These are phyloP conservation scores for Strix uralensis DNA, from an alignment of 2,113 vertebrate species.

Conservation along the genomic window DNA sequence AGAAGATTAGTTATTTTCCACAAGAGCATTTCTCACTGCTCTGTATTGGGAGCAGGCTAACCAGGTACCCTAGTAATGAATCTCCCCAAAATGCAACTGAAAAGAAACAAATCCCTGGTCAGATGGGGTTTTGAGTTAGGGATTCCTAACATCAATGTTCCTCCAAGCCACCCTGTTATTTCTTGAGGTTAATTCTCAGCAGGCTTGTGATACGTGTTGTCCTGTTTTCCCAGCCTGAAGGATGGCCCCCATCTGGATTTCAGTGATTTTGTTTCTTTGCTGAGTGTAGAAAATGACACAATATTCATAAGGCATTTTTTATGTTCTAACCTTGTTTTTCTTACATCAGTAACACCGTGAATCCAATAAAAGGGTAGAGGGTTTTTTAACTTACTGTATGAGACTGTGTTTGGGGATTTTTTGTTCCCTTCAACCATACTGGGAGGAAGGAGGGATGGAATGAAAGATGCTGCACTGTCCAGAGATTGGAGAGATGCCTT, in stretches of 20 bases:
- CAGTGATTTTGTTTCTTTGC: not conserved
- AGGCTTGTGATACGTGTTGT: not conserved
- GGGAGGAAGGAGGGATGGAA: not conserved
- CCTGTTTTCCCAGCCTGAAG: not conserved
- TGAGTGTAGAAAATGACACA: not conserved
- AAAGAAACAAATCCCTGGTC: not conserved
- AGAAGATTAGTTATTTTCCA: not conserved
- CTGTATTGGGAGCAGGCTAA: not conserved
- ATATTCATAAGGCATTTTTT: not conserved
- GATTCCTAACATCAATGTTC: not conserved
- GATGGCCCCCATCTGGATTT: not conserved
- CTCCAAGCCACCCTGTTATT: not conserved
- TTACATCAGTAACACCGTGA: not conserved
- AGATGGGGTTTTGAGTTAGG: not conserved
- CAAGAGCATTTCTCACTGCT: not conserved
- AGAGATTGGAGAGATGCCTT: not conserved
- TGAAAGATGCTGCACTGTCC: not conserved
- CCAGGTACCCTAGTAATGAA: too few species aligned
- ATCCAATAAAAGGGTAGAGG: not conserved
- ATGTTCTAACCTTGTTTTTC: not conserved
- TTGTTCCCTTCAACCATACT: accelerated
- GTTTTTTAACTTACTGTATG: not conserved
- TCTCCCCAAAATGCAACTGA: not conserved
- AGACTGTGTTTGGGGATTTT: not conserved
- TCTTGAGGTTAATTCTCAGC: not conserved